Conservation (phyloP, 1,140 invertebrate species). For the Drosophila mojavensis region DNA sequence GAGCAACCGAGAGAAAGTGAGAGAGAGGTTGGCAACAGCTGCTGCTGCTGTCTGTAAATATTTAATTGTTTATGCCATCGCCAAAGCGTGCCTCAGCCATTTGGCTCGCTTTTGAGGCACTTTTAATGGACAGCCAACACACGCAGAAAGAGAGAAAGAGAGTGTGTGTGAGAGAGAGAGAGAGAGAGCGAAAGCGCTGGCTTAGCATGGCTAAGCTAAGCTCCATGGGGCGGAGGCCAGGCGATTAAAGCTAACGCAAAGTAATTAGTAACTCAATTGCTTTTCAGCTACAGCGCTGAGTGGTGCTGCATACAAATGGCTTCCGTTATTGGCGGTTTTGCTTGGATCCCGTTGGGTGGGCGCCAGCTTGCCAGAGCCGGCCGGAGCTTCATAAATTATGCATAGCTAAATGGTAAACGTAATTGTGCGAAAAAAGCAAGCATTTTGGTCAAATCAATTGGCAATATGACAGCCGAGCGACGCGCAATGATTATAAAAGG, state of each 20-base stretch:
- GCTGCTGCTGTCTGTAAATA: slow-evolving; percentile 60
- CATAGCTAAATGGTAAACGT: slow-evolving; percentile 24
- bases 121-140: slow-evolving; percentile 69
- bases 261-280: slow-evolving; percentile 81
- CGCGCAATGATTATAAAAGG: slow-evolving; percentile 28
- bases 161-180: not conserved
- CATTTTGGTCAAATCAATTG: slow-evolving; percentile 44
- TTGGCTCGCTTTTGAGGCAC: slow-evolving; percentile 46
- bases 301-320: slow-evolving; percentile 68
- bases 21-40: slow-evolving; percentile 1
- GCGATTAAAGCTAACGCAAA: slow-evolving; percentile 70
- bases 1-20: not conserved
- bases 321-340: slow-evolving; percentile 40
- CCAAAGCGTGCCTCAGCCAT: slow-evolving; percentile 54
- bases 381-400: slow-evolving; percentile 42
- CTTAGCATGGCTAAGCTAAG: not conserved
- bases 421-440: slow-evolving; percentile 36
- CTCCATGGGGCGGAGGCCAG: not conserved
- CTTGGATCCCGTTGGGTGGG: not conserved
- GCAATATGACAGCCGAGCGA: slow-evolving; percentile 38
- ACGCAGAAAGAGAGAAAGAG: not conserved
- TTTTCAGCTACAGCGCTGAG: slow-evolving; percentile 56
- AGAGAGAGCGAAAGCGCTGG: not conserved
- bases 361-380: not conserved
- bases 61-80: slow-evolving; percentile 75